These are phyloP conservation scores for Pyxicephalus adspersus DNA, from an alignment of 2,113 vertebrate species.

Conservation along the genomic window DNA sequence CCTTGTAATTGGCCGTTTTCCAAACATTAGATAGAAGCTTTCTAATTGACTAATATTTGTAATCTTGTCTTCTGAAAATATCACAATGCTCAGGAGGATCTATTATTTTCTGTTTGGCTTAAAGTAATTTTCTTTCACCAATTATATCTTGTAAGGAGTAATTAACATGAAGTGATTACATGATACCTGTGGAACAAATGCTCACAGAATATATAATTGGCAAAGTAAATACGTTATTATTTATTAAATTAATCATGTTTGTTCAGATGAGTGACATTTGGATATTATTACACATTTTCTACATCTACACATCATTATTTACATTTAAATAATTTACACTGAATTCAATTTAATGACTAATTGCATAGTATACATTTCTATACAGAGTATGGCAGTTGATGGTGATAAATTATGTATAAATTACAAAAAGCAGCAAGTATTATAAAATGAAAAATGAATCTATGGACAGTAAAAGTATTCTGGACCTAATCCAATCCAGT, in stretches of 20 bases:
- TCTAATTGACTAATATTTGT: constrained; percentile 49
- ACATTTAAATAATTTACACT: no score
- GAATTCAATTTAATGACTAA: no score
- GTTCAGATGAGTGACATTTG: not conserved
- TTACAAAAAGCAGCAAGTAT: no score
- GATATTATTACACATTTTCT: not conserved
- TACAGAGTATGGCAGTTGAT: no score
- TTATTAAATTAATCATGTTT: not conserved
- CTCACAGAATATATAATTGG: constrained; percentile 26
- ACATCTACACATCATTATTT: no score
- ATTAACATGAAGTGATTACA: constrained; percentile 55
- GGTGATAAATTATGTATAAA: no score
- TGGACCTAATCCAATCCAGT: no score
- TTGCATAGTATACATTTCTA: no score
- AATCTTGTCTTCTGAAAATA: constrained; percentile 50
- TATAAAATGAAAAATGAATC: no score
- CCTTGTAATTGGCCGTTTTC: constrained; percentile 41
- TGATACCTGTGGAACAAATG: constrained; percentile 52
- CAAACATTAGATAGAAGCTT: constrained; percentile 47
- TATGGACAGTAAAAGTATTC: no score
- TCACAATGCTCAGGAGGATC: constrained; percentile 47
- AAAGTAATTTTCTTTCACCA: constrained; percentile 54
- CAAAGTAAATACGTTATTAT: constrained; percentile 26
- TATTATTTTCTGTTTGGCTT: constrained; percentile 54
- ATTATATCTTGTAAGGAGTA: constrained; percentile 54